Evolutionary conservation across 2,888 invertebrate genomes (phyloP).

Genomic region (Neocrepidodera transversa): DNA sequence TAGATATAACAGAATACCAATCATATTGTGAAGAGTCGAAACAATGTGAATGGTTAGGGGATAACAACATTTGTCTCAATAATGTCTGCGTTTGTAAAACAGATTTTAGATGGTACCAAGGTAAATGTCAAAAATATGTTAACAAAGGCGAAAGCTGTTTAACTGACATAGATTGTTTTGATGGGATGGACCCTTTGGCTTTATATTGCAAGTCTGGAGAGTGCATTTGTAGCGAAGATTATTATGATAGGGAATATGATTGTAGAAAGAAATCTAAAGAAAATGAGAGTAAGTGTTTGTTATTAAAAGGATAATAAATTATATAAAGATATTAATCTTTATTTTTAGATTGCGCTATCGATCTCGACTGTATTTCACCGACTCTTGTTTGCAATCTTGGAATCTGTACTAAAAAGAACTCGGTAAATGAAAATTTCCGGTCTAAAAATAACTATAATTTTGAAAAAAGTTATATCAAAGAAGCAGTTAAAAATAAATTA

Average conservation of each 20-base stretch:
- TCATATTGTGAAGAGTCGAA: conserved; percentile 36
- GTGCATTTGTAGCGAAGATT: conserved; percentile 42
- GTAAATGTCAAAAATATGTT: conserved; percentile 41
- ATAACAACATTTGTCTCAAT: conserved; percentile 39
- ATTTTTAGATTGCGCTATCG: conserved; percentile 44
- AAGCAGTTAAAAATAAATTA: neutral
- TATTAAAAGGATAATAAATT: neutral
- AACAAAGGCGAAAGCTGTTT: conserved; percentile 40
- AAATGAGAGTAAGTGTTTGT: conserved; percentile 26
- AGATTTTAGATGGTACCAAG: conserved; percentile 45
- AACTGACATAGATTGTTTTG: conserved; percentile 37
- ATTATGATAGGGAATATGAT: conserved; percentile 45
- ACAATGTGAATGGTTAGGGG: conserved; percentile 46
- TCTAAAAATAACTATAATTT: neutral
- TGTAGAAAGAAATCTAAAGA: conserved; percentile 41
- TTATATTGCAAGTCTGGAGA: conserved; percentile 35
- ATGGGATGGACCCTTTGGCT: conserved; percentile 41
- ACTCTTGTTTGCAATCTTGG: conserved; percentile 37
- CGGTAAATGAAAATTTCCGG: neutral
- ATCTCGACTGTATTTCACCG: conserved; percentile 37
- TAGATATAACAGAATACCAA: conserved; percentile 45
- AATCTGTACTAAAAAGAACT: conserved; percentile 33
- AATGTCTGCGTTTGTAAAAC: conserved; percentile 41
- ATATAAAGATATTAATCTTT: neutral
- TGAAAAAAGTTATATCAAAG: neutral